Percentiles rank a stretch among this genome's conserved stretches.
Conservation (phyloP, 2,797 vertebrate species). For the Smutsia temminckii region DNA sequence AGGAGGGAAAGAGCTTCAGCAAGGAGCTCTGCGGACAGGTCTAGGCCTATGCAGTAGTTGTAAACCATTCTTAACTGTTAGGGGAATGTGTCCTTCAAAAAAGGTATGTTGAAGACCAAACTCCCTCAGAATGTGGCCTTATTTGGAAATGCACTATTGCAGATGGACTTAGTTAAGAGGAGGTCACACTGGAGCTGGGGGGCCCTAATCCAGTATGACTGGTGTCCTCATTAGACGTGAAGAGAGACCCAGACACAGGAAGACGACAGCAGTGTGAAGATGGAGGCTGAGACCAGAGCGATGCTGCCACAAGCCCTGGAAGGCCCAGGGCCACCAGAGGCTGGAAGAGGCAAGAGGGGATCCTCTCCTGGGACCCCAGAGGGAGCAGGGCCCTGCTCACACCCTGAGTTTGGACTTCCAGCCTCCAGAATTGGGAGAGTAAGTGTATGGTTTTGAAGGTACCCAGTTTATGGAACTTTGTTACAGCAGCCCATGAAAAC, state of each 20-base stretch:
- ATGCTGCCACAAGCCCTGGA: neutral
- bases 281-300: neutral
- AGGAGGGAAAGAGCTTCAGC: neutral
- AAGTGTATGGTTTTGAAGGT: neutral
- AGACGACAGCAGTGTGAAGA: neutral
- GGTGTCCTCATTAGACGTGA: neutral
- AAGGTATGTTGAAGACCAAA: neutral
- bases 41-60: neutral
- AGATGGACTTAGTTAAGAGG: neutral
- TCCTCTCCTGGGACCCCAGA: neutral
- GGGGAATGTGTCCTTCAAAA: neutral
- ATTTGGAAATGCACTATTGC: neutral
- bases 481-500: neutral
- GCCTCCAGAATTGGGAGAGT: neutral
- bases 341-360: neutral
- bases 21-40: neutral
- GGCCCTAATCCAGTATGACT: neutral
- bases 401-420: neutral
- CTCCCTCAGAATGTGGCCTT: neutral
- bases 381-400: neutral
- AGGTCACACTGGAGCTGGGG: neutral
- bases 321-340: no score
- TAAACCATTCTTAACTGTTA: neutral
- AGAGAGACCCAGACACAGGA: neutral
- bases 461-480: neutral